Evolutionary conservation across 92 coral and sea anemone species (phyloP).

Genomic region (Bergia sp.): DNA sequence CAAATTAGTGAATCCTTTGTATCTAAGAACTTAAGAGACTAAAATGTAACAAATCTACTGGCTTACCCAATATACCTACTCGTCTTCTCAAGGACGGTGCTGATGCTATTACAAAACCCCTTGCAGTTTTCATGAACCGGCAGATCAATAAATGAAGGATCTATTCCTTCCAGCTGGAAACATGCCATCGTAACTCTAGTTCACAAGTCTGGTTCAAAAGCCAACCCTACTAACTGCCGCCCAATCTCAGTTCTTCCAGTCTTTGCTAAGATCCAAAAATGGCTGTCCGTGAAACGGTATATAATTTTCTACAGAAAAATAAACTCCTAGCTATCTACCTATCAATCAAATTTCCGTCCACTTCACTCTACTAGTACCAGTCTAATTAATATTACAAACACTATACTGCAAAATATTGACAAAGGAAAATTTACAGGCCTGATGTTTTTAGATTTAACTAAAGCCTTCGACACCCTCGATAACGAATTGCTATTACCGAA

Average conservation of each 20-base stretch:
- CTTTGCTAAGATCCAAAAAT: slow-evolving; percentile 41
- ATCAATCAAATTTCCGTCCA: too few species aligned
- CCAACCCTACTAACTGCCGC: slow-evolving; percentile 38
- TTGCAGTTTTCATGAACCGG: slow-evolving; percentile 48
- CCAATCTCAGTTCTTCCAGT: background rate
- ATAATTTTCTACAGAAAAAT: background rate
- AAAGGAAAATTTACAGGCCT: too few species aligned
- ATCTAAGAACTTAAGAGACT: slow-evolving; percentile 47
- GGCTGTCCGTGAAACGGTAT: slow-evolving; percentile 51
- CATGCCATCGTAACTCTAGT: slow-evolving; percentile 52
- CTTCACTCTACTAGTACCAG: too few species aligned
- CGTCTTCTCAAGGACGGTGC: slow-evolving; percentile 62
- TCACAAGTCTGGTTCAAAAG: background rate
- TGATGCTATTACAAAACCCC: slow-evolving; percentile 49
- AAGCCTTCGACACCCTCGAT: too few species aligned
- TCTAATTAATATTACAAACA: too few species aligned
- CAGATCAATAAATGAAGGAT: slow-evolving; percentile 52
- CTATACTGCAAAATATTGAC: too few species aligned
- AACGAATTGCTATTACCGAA: too few species aligned
- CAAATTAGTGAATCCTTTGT: slow-evolving; percentile 49
- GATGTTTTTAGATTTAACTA: too few species aligned
- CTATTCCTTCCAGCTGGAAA: slow-evolving; percentile 54
- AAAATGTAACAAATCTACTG: slow-evolving; percentile 57
- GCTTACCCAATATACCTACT: slow-evolving; percentile 60
- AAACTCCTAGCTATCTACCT: too few species aligned